Conservation (phyloP, 2,113 vertebrate species). For the Chaenogobius annularis region DNA sequence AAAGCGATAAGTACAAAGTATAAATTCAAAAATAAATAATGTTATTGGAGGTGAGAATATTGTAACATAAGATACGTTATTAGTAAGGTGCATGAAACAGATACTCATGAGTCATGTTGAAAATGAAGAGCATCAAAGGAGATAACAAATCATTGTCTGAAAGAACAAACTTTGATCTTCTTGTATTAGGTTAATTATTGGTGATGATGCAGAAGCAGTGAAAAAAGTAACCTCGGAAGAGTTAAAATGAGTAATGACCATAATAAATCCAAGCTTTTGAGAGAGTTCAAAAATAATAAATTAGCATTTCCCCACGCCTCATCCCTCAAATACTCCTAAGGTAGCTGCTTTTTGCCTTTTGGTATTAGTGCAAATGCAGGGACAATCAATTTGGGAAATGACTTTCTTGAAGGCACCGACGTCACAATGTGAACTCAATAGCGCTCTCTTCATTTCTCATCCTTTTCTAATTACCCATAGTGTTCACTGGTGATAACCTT, state of each 20-base stretch:
- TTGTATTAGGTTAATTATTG: too few species aligned
- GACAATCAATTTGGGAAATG: constrained; percentile 62
- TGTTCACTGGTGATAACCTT: constrained; percentile 57
- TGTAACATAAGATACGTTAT: not conserved
- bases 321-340: constrained; percentile 43
- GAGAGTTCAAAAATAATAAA: not conserved
- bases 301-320: not conserved
- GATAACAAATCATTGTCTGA: too few species aligned
- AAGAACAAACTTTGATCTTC: too few species aligned
- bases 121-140: constrained; percentile 2
- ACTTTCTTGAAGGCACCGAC: constrained; percentile 60
- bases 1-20: too few species aligned
- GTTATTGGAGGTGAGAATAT: not conserved
- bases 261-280: too few species aligned
- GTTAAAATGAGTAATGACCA: too few species aligned
- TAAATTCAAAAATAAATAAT: too few species aligned
- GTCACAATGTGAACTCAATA: constrained; percentile 53
- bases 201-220: too few species aligned
- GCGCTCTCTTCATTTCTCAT: constrained; percentile 59
- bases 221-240: too few species aligned
- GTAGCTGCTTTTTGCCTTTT: constrained; percentile 39
- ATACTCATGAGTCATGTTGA: not conserved
- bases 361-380: constrained; percentile 48
- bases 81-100: too few species aligned
- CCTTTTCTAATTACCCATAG: constrained; percentile 72